phyloP scores from a whole-genome alignment of 2,113 vertebrate genomes.

The Etheostoma cragini region DNA sequence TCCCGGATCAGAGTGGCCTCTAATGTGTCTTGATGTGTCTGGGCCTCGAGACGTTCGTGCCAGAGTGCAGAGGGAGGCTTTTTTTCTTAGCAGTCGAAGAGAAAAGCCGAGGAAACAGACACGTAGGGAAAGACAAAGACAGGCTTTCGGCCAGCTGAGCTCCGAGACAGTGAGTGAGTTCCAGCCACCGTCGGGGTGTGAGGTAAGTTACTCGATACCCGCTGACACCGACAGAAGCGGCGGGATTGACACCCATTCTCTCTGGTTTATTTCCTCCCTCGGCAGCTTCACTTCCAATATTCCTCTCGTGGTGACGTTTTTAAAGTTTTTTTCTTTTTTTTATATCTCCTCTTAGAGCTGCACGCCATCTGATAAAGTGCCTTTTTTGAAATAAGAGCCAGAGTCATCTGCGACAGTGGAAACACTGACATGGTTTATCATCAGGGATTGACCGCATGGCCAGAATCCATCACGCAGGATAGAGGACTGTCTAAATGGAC shows the following conservation, averaged over 20 bases:
- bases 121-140: conserved; percentile 14
- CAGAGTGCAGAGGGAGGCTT: not conserved
- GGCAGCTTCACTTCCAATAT: conserved; percentile 57
- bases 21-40: not conserved
- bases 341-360: conserved; percentile 56
- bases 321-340: conserved; percentile 31
- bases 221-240: conserved; percentile 69
- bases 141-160: conserved; percentile 5
- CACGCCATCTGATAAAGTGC: conserved; percentile 57
- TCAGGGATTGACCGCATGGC: conserved; percentile 46
- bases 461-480: conserved; percentile 37
- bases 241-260: conserved; percentile 65
- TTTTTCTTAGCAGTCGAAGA: conserved; percentile 14
- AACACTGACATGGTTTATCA: conserved; percentile 60
- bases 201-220: conserved; percentile 73
- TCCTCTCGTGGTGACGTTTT: conserved; percentile 47
- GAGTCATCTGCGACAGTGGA: conserved; percentile 46
- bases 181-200: conserved; percentile 60
- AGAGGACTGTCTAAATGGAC: conserved; percentile 27
- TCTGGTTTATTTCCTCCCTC: conserved; percentile 51
- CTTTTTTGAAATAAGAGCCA: conserved; percentile 62
- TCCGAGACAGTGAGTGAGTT: conserved; percentile 39
- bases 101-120: conserved; percentile 8
- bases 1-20: not conserved
- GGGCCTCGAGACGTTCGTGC: not conserved